Conservation (phyloP, 2,113 vertebrate genomes). For the Pygoscelis antarcticus region DNA sequence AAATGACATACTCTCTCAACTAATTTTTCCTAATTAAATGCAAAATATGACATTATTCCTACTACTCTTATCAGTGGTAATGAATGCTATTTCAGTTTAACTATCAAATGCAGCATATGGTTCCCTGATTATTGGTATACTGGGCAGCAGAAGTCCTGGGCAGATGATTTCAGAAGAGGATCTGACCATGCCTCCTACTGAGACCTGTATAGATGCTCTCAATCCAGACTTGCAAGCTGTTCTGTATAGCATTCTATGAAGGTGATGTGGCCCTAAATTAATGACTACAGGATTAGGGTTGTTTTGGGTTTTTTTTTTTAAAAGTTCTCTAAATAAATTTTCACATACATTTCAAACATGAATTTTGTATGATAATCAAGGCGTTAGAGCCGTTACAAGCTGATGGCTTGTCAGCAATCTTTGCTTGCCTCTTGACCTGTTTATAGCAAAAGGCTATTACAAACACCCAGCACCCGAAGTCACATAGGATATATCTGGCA, state of each 20-base stretch:
- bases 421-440: neutral
- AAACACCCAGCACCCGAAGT: neutral
- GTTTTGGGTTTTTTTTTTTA: neutral
- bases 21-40: slow-evolving; percentile 57
- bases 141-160: neutral
- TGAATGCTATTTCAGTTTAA: slow-evolving; percentile 6
- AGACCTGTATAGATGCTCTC: accelerated
- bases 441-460: neutral
- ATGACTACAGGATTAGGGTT: neutral
- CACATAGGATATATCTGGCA: neutral
- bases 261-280: neutral
- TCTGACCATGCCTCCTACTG: neutral
- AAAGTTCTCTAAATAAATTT: neutral
- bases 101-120: slow-evolving; percentile 5
- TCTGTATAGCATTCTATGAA: neutral
- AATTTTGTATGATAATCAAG: neutral
- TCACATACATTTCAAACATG: neutral
- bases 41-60: slow-evolving; percentile 33
- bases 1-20: slow-evolving; percentile 37
- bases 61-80: neutral
- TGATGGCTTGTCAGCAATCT: neutral
- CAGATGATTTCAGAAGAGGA: neutral
- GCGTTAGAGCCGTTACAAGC: neutral
- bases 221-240: neutral
- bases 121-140: neutral